Percentiles rank a stretch among this genome's conserved stretches.
phyloP scores from a whole-genome alignment of 2,797 vertebrate species.

The Takifugu ocellatus region DNA sequence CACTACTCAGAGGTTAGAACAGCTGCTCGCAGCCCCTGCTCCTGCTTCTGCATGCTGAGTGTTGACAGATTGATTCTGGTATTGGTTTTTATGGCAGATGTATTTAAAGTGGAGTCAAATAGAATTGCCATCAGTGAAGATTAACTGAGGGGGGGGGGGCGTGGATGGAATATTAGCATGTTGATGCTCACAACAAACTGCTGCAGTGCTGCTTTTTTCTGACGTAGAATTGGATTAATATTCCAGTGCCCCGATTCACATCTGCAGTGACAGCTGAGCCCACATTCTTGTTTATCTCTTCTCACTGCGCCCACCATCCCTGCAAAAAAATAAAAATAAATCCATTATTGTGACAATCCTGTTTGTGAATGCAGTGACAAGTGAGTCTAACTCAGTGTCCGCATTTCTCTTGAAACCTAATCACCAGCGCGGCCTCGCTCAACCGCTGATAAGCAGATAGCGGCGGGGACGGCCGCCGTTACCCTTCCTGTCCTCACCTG shows the following conservation, averaged over 20 bases:
- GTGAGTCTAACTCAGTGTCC: conserved; percentile 66
- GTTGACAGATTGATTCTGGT: conserved; percentile 40
- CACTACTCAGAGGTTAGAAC: conserved; percentile 29
- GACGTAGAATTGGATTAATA: conserved; percentile 56
- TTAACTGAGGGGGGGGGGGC: conserved; percentile 3
- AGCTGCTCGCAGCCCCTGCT: conserved; percentile 20
- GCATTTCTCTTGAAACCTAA: conserved; percentile 71
- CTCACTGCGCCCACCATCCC: conserved; percentile 49
- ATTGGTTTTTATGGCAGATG: conserved; percentile 31
- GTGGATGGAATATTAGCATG: conserved; percentile 27
- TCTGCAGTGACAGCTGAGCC: conserved; percentile 53
- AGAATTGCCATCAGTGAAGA: conserved; percentile 26
- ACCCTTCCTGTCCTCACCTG: conserved; percentile 57
- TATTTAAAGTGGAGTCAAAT: conserved; percentile 26
- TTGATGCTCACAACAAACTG: conserved; percentile 25
- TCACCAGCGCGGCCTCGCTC: conserved; percentile 69
- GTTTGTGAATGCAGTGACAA: conserved; percentile 71
- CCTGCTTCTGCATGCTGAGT: conserved; percentile 23
- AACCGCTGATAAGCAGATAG: conserved; percentile 67
- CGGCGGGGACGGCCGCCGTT: conserved; percentile 53
- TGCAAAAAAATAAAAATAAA: conserved; percentile 61
- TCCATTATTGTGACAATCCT: conserved; percentile 73
- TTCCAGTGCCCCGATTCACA: conserved; percentile 48
- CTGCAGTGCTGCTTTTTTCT: conserved; percentile 24
- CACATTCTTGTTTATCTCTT: conserved; percentile 63